Conservation (phyloP, 2,888 invertebrate species). For the Parelbella ahira region DNA sequence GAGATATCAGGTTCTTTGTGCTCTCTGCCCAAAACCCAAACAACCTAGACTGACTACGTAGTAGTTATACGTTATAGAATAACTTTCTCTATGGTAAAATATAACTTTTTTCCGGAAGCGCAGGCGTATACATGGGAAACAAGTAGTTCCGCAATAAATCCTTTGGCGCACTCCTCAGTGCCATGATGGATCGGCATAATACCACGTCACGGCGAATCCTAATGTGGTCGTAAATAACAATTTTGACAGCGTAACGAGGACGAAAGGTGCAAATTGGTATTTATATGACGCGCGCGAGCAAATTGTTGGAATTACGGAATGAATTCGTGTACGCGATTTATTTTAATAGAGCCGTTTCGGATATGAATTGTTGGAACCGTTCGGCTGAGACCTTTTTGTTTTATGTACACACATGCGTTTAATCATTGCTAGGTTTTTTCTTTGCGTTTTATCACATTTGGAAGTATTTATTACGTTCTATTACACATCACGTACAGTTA, state of each 20-base stretch:
- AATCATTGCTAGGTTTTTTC: too few relatives aligned
- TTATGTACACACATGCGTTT: too few relatives aligned
- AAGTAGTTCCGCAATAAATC: slow-evolving; percentile 20
- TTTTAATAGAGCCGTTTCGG: slow-evolving; percentile 20
- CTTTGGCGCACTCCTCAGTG: slow-evolving; percentile 18
- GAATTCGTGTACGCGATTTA: slow-evolving; percentile 24
- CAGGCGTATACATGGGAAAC: too few relatives aligned
- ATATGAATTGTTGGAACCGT: slow-evolving; percentile 11
- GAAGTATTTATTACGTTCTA: too few relatives aligned
- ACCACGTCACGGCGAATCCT: slow-evolving; percentile 22
- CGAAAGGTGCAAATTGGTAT: slow-evolving; percentile 35
- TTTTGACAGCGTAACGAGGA: slow-evolving; percentile 30
- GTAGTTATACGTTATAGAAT: too few relatives aligned
- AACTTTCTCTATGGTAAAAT: too few relatives aligned
- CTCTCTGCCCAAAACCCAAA: too few relatives aligned
- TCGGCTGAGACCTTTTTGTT: background rate
- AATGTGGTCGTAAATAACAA: slow-evolving; percentile 35
- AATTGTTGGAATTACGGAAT: slow-evolving; percentile 28
- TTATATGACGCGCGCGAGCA: slow-evolving; percentile 27
- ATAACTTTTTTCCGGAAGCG: too few relatives aligned
- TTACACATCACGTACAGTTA: too few relatives aligned
- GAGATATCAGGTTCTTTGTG: too few relatives aligned
- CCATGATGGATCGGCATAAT: slow-evolving; percentile 27
- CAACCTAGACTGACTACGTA: too few relatives aligned
- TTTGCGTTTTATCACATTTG: too few relatives aligned